Evolutionary conservation across 2,113 vertebrate species (phyloP).

Genomic region (Girardinichthys multiradiatus): DNA sequence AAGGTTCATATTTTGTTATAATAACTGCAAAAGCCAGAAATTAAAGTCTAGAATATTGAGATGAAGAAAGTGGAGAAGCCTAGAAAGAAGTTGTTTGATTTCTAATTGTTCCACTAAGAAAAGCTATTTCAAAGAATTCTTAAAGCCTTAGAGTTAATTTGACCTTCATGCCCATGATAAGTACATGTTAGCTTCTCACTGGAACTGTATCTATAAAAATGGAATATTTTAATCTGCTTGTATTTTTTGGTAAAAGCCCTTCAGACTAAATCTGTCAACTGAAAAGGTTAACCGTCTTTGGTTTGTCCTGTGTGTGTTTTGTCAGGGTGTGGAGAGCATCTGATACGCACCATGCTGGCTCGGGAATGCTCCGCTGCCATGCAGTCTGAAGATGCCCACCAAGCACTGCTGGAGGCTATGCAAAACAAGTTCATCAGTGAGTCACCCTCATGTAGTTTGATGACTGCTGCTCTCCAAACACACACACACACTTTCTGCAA

Average conservation of each 20-base stretch:
- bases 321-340: conserved; percentile 97
- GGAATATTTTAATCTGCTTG: not conserved
- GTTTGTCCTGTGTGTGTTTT: conserved; percentile 43
- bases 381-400: conserved; percentile 97
- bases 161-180: not conserved
- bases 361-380: conserved; percentile 96
- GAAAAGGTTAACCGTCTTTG: not conserved
- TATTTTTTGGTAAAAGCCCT: not conserved
- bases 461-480: conserved; percentile 26
- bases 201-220: no score
- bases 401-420: conserved; percentile 98
- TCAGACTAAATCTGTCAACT: not conserved
- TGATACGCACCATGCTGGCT: conserved; percentile 97
- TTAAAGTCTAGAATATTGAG: not conserved
- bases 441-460: conserved; percentile 59
- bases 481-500: conserved; percentile 13
- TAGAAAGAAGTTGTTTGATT: no score
- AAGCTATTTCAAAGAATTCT: not conserved
- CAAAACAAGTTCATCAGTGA: conserved; percentile 99
- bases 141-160: not conserved
- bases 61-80: not conserved
- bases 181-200: no score
- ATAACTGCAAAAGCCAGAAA: not conserved
- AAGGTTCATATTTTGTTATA: not conserved
- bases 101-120: not conserved